Base-by-base conservation (phyloP, 2,797 vertebrate species). In the Perodicticus potto region DNA sequence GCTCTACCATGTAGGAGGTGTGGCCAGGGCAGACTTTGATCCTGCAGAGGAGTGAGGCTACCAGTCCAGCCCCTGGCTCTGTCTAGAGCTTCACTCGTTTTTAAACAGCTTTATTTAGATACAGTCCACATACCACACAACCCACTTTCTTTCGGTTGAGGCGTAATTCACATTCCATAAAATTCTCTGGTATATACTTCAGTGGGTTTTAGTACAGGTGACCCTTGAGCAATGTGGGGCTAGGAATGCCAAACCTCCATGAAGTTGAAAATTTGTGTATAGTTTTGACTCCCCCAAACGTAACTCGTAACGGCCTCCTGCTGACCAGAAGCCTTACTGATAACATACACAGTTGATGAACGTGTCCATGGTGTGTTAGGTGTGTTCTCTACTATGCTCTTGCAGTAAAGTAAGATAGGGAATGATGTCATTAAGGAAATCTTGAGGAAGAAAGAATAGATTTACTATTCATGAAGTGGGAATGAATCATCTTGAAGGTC, bases 331-430 rank as follows among this genome's bases (percentile, higher is more conserved):
- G 19, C 74, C 45, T 77, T 12, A n/a, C 32, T n/a, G 65, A 67
- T 16, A 19, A n/a, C 32, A 22, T 11, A 2, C 2, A 5, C 3
- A 11, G 74, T 53, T 3, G 10, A 11, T 11, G 19, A 5, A 13
- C 74, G 3, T 1, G 29, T 5, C 0, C 25, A 20, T 72, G 7
- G 19, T 4, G 40, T 12, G 1, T n/a, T 12, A 6, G 3, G 7
- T 16, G 40, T 22, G 45, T 40, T 7, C 3, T 20, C 29, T 49
- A 32, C 29, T 53, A 29, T 2, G 45, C 20, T n/a, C 74, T 53
- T 49, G 53, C 5, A 23, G 19, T 53, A 49, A 53, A 11, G 14
- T 2, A 49, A 7, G 74, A 29, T 22, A 11, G 45, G 22, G 29
- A 7, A 32, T 1, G 3, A 7, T n/a, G 74, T 13, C 0, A 20